A percentile compares a stretch with the other conserved stretches of the same genome.
Evolutionary conservation across 2,113 vertebrate genomes (phyloP).

Genomic region (Calonectris borealis): DNA sequence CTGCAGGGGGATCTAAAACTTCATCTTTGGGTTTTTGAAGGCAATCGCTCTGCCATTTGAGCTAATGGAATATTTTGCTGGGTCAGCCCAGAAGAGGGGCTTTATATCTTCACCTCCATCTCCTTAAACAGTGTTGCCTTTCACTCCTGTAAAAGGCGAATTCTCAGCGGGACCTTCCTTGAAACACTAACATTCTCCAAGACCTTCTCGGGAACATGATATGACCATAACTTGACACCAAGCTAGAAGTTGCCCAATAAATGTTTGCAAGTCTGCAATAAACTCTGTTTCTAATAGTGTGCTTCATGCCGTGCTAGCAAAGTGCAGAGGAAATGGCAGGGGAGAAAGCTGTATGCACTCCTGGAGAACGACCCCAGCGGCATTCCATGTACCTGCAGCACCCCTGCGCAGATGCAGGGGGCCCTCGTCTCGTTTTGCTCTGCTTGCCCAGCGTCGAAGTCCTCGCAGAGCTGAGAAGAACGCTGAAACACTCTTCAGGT

Average conservation of each 20-base stretch:
- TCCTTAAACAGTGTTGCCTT: conserved; percentile 51
- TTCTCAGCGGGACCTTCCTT: conserved; percentile 58
- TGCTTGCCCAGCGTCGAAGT: neutral
- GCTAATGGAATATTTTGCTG: conserved; percentile 40
- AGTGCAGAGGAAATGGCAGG: conserved; percentile 66
- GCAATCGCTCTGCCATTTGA: conserved; percentile 8
- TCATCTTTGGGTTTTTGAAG: neutral
- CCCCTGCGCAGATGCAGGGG: neutral
- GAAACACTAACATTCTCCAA: conserved; percentile 48
- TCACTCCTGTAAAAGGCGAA: conserved; percentile 67
- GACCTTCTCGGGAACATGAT: conserved; percentile 65
- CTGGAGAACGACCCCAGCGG: neutral
- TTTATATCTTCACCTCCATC: conserved; percentile 35
- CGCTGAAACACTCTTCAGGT: accelerated
- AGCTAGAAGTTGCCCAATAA: conserved; percentile 69
- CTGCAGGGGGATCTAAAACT: conserved; percentile 6
- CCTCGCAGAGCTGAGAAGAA: neutral
- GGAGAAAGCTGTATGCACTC: neutral
- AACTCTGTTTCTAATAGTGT: conserved; percentile 60
- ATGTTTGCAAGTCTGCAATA: conserved; percentile 70
- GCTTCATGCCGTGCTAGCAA: conserved; percentile 56
- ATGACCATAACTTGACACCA: conserved; percentile 71
- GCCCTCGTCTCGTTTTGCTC: neutral
- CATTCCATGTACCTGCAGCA: neutral
- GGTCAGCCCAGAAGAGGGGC: conserved; percentile 5